These are phyloP conservation scores for Habroteleia sp. DNA, from an alignment of 2,888 invertebrate genomes.

Conservation along the genomic window DNA sequence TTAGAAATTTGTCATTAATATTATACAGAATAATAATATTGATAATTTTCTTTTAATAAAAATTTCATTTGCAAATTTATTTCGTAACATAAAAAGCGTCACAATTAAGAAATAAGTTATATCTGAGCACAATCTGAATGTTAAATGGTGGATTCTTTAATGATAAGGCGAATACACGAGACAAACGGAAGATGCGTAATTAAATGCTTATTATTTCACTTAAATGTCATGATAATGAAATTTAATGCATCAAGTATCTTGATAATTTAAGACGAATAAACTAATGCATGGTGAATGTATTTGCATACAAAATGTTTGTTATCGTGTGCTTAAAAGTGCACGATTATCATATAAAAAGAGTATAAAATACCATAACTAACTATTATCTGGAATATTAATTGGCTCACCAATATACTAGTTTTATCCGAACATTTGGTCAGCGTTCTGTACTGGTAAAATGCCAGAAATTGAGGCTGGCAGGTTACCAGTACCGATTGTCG, in stretches of 20 bases:
- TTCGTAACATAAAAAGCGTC: too few relatives aligned
- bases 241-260: constrained; percentile 12
- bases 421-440: constrained; percentile 4
- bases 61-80: too few relatives aligned
- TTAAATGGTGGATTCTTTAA: not conserved
- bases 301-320: constrained; percentile 1
- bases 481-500: constrained; percentile 44
- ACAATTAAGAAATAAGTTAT: too few relatives aligned
- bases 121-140: too few relatives aligned
- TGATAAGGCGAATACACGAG: not conserved
- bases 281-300: constrained; percentile 1
- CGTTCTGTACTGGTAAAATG: constrained; percentile 24
- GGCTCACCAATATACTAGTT: constrained; percentile 2
- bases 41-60: too few relatives aligned
- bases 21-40: too few relatives aligned
- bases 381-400: constrained; percentile 39
- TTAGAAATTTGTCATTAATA: too few relatives aligned
- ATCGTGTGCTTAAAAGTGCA: constrained; percentile 12
- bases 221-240: constrained; percentile 16
- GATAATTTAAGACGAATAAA: constrained; percentile 11
- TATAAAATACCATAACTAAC: constrained; percentile 9
- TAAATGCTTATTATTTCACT: constrained; percentile 7
- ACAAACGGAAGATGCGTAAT: constrained; percentile 7
- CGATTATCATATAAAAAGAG: not conserved
- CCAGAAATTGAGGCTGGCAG: constrained; percentile 34